These are phyloP conservation scores for Cylloceria caligata DNA, from an alignment of 2,888 invertebrate species.

Conservation along the genomic window DNA sequence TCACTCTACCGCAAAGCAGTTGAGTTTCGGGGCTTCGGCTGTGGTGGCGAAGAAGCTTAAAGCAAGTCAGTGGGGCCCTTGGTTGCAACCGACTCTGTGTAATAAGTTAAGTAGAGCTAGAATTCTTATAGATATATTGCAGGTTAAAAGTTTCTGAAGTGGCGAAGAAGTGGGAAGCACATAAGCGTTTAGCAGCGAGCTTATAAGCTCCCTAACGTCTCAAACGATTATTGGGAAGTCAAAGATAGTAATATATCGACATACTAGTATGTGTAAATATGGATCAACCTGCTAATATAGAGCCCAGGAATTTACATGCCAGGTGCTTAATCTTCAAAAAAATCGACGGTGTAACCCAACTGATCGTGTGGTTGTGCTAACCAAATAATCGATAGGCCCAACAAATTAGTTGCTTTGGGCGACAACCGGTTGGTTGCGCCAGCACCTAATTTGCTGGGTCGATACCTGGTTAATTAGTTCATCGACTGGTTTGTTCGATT, in stretches of 20 bases:
- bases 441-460: too few relatives aligned
- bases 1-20: not conserved
- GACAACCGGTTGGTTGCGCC: too few relatives aligned
- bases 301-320: too few relatives aligned
- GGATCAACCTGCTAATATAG: not conserved
- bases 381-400: too few relatives aligned
- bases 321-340: too few relatives aligned
- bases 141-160: not conserved
- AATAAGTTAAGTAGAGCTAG: not conserved
- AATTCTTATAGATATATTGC: not conserved
- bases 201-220: not conserved
- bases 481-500: too few relatives aligned
- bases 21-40: slow-evolving; percentile 2
- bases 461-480: too few relatives aligned
- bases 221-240: slow-evolving; percentile 2
- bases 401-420: too few relatives aligned
- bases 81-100: not conserved
- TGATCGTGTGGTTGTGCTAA: too few relatives aligned
- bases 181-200: not conserved
- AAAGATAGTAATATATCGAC: not conserved
- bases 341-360: too few relatives aligned
- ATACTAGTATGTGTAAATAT: not conserved
- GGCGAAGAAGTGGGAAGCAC: not conserved
- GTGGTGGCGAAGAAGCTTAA: slow-evolving; percentile 1
- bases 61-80: not conserved